These are phyloP conservation scores for Sebastolobus alascanus DNA, from an alignment of 2,797 vertebrate species.

Conservation along the genomic window DNA sequence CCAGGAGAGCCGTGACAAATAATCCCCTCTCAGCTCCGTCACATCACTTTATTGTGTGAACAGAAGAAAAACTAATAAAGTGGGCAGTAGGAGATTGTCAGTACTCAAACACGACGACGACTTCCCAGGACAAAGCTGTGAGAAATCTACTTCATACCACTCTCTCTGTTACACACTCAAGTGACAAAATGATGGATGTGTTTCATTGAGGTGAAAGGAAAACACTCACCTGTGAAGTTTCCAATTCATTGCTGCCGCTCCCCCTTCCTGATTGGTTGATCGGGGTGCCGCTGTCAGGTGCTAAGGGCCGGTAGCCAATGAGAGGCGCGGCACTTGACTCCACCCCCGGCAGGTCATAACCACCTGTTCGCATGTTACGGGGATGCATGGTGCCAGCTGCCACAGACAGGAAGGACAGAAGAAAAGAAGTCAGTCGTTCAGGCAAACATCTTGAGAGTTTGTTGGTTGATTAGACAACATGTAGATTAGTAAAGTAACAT, in stretches of 20 bases:
- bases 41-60: constrained; percentile 12
- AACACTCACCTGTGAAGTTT: constrained; percentile 77
- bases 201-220: not conserved
- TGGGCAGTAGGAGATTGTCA: not conserved
- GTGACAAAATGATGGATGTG: constrained; percentile 22
- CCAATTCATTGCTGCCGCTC: constrained; percentile 43
- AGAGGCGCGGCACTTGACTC: constrained; percentile 83
- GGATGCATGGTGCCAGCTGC: constrained; percentile 81
- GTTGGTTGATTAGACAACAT: not conserved
- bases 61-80: not conserved
- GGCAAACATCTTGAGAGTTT: not conserved
- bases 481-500: not conserved
- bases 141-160: not conserved
- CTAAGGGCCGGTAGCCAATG: constrained; percentile 83
- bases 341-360: constrained; percentile 84
- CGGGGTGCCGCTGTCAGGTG: constrained; percentile 59
- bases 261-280: constrained; percentile 60
- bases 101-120: not conserved
- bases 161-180: not conserved
- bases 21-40: not conserved
- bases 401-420: constrained; percentile 16
- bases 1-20: constrained; percentile 5
- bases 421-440: not conserved
- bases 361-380: constrained; percentile 80
- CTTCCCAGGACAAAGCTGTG: constrained; percentile 7